Evolutionary conservation across 2,797 vertebrate species (phyloP).

Genomic region (Choloepus didactylus): DNA sequence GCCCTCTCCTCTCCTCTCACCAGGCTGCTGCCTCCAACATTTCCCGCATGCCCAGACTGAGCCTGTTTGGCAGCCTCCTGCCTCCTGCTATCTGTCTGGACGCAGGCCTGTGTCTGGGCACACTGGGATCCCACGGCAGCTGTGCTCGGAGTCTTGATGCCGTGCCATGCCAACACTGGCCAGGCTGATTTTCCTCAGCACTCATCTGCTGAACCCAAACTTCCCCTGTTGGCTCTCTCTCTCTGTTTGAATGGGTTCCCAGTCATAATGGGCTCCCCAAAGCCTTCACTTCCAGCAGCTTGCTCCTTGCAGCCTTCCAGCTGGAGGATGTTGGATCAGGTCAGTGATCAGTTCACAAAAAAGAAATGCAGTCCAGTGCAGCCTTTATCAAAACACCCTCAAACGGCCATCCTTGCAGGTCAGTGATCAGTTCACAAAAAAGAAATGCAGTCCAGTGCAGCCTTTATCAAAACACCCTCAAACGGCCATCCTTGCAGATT

Average conservation of each 20-base stretch:
- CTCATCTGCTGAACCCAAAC: neutral
- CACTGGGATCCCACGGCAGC: neutral
- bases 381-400: neutral
- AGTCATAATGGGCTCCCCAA: slow-evolving; percentile 45
- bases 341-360: neutral
- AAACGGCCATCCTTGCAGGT: neutral
- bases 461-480: neutral
- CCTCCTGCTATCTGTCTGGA: slow-evolving; percentile 29
- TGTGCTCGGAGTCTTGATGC: neutral
- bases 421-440: neutral
- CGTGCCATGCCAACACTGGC: neutral
- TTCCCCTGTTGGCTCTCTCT: neutral
- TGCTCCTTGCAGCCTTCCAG: neutral
- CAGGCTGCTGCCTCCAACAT: slow-evolving; percentile 51
- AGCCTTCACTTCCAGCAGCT: neutral
- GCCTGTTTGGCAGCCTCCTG: slow-evolving; percentile 6
- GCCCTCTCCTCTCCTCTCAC: slow-evolving; percentile 16
- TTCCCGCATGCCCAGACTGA: slow-evolving; percentile 66
- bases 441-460: neutral
- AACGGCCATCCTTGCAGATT: neutral
- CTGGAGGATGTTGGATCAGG: slow-evolving; percentile 8
- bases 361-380: neutral
- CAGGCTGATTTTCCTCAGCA: neutral
- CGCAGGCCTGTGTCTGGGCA: neutral
- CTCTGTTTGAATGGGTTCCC: slow-evolving; percentile 39